phyloP scores from a whole-genome alignment of 2,888 invertebrate species.

The Xylota segnis region DNA sequence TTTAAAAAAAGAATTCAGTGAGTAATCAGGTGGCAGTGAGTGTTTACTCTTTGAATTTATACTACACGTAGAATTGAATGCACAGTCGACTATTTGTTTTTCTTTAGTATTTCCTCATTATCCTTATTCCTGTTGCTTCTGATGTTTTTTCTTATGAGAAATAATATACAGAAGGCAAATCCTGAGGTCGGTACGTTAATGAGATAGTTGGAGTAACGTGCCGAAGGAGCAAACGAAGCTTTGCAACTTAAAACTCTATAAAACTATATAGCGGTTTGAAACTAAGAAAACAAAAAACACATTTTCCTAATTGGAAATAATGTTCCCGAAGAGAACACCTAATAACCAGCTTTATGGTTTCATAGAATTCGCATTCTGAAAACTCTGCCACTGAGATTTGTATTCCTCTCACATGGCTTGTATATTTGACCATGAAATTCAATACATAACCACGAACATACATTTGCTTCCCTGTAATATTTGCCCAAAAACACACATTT shows the following conservation, averaged over 20 bases:
- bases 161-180: too few relatives aligned
- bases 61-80: neutral
- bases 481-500: constrained; percentile 26
- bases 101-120: neutral
- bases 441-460: constrained; percentile 7
- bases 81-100: too few relatives aligned
- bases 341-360: neutral
- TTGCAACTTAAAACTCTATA: too few relatives aligned
- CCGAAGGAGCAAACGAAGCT: too few relatives aligned
- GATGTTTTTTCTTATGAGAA: too few relatives aligned
- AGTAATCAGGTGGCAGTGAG: neutral
- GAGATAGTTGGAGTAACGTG: too few relatives aligned
- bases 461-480: constrained; percentile 9
- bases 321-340: neutral
- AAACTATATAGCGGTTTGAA: too few relatives aligned
- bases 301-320: too few relatives aligned
- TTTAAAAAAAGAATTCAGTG: neutral
- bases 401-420: neutral
- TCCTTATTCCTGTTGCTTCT: too few relatives aligned
- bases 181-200: too few relatives aligned
- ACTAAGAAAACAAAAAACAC: too few relatives aligned
- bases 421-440: constrained; percentile 5
- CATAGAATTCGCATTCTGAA: neutral
- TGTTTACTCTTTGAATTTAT: neutral
- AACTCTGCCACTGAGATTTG: neutral